Percentiles rank a stretch among this genome's conserved stretches.
phyloP scores from a whole-genome alignment of 2,888 invertebrate genomes.

The Masnerella sp. region DNA sequence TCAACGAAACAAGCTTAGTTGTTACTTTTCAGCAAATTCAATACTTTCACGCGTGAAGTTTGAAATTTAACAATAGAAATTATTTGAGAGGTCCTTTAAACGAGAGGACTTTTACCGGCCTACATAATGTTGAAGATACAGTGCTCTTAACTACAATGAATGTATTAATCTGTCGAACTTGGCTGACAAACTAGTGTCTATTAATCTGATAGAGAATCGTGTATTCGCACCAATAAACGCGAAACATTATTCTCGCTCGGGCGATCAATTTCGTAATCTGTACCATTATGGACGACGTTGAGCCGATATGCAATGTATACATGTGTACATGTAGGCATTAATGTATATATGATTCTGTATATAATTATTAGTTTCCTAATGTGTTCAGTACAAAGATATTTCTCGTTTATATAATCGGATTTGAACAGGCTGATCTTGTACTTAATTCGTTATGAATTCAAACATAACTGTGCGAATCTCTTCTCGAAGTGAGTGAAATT shows the following conservation, averaged over 20 bases:
- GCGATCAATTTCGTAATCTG: slow-evolving; percentile 57
- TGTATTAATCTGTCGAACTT: slow-evolving; percentile 49
- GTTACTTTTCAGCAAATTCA: no score
- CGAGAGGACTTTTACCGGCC: slow-evolving; percentile 23
- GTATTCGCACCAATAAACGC: slow-evolving; percentile 53
- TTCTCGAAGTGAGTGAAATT: slow-evolving; percentile 38
- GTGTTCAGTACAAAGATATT: slow-evolving; percentile 55
- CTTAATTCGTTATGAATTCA: slow-evolving; percentile 62
- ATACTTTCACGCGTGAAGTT: slow-evolving; percentile 3
- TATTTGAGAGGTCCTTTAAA: slow-evolving; percentile 13
- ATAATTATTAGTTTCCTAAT: slow-evolving; percentile 57
- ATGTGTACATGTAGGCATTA: slow-evolving; percentile 19
- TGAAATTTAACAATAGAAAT: neutral
- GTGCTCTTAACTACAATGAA: slow-evolving; percentile 30
- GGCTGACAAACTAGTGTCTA: slow-evolving; percentile 51
- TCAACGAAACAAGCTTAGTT: slow-evolving; percentile 30
- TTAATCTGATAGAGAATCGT: slow-evolving; percentile 51
- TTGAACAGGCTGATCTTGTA: slow-evolving; percentile 61
- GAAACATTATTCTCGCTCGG: slow-evolving; percentile 60
- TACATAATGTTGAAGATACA: slow-evolving; percentile 26
- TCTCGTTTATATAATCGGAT: slow-evolving; percentile 63
- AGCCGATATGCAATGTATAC: slow-evolving; percentile 52
- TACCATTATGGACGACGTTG: slow-evolving; percentile 56
- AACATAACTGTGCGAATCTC: slow-evolving; percentile 54
- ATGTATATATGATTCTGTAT: slow-evolving; percentile 38